Evolutionary conservation across 2,113 vertebrate genomes (phyloP), one percentile per base, ranked within the genome.

Genomic region (Alosa alosa): DNA sequence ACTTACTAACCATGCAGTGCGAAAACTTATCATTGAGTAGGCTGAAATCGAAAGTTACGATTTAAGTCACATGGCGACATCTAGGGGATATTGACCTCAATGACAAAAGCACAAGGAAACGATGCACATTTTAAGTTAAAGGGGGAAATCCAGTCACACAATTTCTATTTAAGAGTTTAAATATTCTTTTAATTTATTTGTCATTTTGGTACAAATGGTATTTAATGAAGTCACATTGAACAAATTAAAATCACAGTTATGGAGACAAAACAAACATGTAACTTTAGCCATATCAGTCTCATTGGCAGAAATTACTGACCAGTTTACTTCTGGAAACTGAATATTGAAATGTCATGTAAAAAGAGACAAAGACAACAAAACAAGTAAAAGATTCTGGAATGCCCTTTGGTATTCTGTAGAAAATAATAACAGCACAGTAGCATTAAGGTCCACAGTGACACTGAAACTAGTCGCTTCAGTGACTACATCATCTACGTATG

Each of bases 401-500:
- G 84, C 41, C 57, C 60, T 86, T 85, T 81, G 83, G 22, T 82
- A 82, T 82, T 50, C 44, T 57, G 57, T 81, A 36, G 72, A 78
- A 78, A 78, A 36, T 15, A 31, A 75, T 11, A 82, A 87, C 49
- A 88, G 82, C 41, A 86, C 81, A 6, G 83, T 82, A 64, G 75
- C 84, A 41, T 82, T 84, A 68, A 47, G 3, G 45, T 64, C 55
- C 82, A 86, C 85, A 88, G 41, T 84, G 64, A 72, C 72, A 78
- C 55, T 52, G 39, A 85, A 81, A 72, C 75, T 87, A 41, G 68
- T 36, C 64, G 18, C 83, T 83, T 91, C 87, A 92, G 91, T 72
- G 88, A 89, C 92, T 93, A 93, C 93, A 82, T 95, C 94, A 96
- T 95, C 85, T 91, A 90, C 89, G 90, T 93, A 90, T 95, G 89